Percentiles rank a stretch among this genome's conserved stretches.
phyloP scores from a whole-genome alignment of 2,113 vertebrate species.

The Halcyon senegalensis region DNA sequence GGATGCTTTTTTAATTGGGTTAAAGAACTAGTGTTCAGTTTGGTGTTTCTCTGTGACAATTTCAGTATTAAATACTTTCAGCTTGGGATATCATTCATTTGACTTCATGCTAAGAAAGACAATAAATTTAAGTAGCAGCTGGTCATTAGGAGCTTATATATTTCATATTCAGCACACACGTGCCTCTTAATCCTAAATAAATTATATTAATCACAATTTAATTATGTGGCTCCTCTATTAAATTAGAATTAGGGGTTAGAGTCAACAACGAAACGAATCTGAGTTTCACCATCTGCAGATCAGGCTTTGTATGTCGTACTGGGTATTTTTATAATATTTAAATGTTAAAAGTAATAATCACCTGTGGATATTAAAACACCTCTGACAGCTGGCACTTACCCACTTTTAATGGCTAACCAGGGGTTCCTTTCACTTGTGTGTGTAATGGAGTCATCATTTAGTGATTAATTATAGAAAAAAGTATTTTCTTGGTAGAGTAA shows the following conservation, averaged over 20 bases:
- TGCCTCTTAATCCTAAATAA: slow-evolving; percentile 30
- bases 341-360: neutral
- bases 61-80: neutral
- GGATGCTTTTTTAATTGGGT: neutral
- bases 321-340: slow-evolving; percentile 10
- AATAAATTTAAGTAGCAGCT: slow-evolving; percentile 20
- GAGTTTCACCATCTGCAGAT: slow-evolving; percentile 14
- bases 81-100: neutral
- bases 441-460: neutral
- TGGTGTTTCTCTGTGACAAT: neutral
- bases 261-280: neutral
- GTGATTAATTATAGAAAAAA: neutral
- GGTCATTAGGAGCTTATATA: neutral
- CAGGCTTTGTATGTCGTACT: neutral
- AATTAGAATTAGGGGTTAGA: slow-evolving; percentile 3
- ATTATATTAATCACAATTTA: slow-evolving; percentile 33
- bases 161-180: neutral
- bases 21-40: neutral
- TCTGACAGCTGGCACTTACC: neutral
- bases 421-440: neutral
- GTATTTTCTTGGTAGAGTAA: neutral
- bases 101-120: neutral
- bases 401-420: neutral
- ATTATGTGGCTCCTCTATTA: neutral
- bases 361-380: slow-evolving; percentile 5